These are phyloP conservation scores for Amblyjoppa fuscipennis DNA, from an alignment of 2,888 invertebrate genomes.

Conservation along the genomic window DNA sequence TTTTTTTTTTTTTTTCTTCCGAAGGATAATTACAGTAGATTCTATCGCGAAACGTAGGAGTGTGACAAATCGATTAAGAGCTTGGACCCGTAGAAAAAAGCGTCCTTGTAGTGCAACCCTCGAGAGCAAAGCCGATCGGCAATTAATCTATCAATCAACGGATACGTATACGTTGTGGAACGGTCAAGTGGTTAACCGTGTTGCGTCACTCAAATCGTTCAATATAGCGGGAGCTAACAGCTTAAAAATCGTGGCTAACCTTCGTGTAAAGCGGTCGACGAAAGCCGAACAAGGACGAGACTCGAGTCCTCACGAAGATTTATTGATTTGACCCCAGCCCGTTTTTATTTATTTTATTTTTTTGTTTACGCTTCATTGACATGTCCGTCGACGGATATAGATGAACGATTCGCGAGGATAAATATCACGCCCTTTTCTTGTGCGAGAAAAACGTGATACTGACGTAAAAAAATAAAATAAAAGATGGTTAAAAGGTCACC, in stretches of 20 bases:
- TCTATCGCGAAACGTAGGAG: not conserved
- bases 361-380: slow-evolving; percentile 3
- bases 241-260: slow-evolving; percentile 83
- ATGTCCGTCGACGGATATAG: not conserved
- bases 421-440: not conserved
- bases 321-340: slow-evolving; percentile 71
- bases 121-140: slow-evolving; percentile 69
- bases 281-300: slow-evolving; percentile 72
- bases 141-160: slow-evolving; percentile 84
- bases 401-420: not conserved
- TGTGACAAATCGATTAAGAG: slow-evolving; percentile 54
- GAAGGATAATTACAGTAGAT: not conserved
- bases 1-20: not conserved
- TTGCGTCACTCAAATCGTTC: slow-evolving; percentile 83
- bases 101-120: not conserved
- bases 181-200: slow-evolving; percentile 85
- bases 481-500: not conserved
- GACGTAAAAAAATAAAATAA: not conserved
- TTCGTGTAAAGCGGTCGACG: slow-evolving; percentile 78
- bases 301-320: slow-evolving; percentile 80
- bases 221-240: slow-evolving; percentile 75
- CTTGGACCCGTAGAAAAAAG: slow-evolving; percentile 3
- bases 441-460: not conserved
- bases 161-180: slow-evolving; percentile 74
- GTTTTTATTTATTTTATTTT: slow-evolving; percentile 14